phyloP scores from a whole-genome alignment of 2,797 vertebrate species.

The Sebastes trivittatus region DNA sequence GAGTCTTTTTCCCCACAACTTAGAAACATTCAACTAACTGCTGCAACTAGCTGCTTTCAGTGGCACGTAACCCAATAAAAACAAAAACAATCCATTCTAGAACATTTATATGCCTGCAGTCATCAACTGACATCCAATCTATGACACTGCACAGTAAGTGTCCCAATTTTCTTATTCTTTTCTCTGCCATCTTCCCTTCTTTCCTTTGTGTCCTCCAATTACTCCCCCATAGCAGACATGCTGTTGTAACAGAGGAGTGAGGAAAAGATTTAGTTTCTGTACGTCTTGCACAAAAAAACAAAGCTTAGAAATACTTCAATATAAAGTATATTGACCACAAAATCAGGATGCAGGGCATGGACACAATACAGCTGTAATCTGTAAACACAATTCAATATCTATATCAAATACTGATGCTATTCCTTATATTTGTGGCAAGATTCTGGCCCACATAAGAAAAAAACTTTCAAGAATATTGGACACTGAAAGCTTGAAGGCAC shows the following conservation, averaged over 20 bases:
- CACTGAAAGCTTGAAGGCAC: not conserved
- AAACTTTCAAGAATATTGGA: not conserved
- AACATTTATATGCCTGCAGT: constrained; percentile 37
- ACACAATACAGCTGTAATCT: not conserved
- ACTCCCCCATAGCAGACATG: constrained; percentile 21
- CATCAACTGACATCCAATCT: constrained; percentile 49
- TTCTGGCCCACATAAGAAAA: not conserved
- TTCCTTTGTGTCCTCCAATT: constrained; percentile 38
- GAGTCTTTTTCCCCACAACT: not conserved
- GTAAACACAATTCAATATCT: not conserved
- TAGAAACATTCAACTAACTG: not conserved
- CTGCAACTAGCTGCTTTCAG: constrained; percentile 1
- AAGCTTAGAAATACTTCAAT: not conserved
- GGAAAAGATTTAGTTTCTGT: constrained; percentile 9
- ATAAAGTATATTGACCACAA: not conserved
- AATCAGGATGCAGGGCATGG: not conserved
- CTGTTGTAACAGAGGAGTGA: not conserved
- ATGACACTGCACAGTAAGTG: constrained; percentile 41
- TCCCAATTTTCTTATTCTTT: constrained; percentile 31
- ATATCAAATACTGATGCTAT: not conserved
- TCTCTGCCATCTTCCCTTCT: constrained; percentile 24
- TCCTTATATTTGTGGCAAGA: not conserved
- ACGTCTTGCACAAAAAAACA: not conserved
- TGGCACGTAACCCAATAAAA: constrained; percentile 16
- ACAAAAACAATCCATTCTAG: constrained; percentile 37